Conservation (phyloP, 2,888 invertebrate genomes). For the Brachylomia viminalis region DNA sequence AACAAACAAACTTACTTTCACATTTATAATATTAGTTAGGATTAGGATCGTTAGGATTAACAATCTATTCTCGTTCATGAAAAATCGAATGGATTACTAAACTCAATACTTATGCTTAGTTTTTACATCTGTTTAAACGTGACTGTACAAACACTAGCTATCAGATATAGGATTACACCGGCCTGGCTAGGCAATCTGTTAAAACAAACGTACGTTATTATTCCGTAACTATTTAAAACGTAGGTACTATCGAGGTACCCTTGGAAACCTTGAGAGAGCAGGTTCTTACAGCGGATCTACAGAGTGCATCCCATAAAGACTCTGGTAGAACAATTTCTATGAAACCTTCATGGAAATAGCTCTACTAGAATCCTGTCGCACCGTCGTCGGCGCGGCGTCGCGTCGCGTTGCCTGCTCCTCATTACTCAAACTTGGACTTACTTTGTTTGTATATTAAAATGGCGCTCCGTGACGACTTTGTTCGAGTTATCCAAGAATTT, state of each 20-base stretch:
- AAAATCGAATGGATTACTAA: background rate
- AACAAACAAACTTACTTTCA: too few relatives aligned
- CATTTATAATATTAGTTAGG: too few relatives aligned
- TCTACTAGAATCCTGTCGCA: background rate
- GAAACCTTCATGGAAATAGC: background rate
- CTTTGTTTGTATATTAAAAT: constrained; percentile 18
- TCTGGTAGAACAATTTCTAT: too few relatives aligned
- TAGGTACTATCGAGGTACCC: background rate
- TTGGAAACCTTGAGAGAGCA: background rate
- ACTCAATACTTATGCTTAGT: too few relatives aligned
- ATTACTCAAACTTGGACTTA: background rate
- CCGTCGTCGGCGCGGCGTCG: background rate
- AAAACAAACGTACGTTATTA: constrained; percentile 4
- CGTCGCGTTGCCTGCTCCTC: too few relatives aligned
- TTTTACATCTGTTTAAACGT: constrained; percentile 5
- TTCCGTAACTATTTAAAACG: background rate
- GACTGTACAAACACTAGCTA: constrained; percentile 11
- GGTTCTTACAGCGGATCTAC: background rate
- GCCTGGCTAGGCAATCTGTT: constrained; percentile 1
- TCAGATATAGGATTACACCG: background rate
- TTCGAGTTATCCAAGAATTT: constrained; percentile 8
- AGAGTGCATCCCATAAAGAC: background rate
- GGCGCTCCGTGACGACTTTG: background rate
- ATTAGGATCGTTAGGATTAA: too few relatives aligned
- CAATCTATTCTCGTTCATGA: background rate